These are phyloP conservation scores for Drosophila kepulauana DNA, from an alignment of 1,140 invertebrate species.

Conservation along the genomic window DNA sequence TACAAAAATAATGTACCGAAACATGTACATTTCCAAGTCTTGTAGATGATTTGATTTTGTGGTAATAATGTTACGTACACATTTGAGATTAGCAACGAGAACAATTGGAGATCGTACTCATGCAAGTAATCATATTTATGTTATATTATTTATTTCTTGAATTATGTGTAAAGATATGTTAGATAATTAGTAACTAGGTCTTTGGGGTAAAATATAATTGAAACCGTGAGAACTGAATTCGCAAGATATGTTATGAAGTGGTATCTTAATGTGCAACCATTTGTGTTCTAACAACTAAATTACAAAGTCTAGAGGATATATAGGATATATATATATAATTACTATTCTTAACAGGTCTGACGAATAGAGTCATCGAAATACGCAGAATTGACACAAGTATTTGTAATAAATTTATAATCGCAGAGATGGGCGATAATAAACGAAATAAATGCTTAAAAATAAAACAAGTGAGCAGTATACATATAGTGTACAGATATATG, in stretches of 20 bases:
- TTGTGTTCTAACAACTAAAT: background rate
- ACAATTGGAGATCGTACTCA: no score
- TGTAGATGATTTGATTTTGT: slow-evolving; percentile 27
- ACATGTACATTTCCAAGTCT: slow-evolving; percentile 13
- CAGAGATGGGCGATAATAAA: slow-evolving; percentile 35
- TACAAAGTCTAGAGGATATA: background rate
- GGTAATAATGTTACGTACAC: background rate
- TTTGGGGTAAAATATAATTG: background rate
- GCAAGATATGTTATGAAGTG: background rate
- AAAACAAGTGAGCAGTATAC: slow-evolving; percentile 42
- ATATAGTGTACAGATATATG: background rate
- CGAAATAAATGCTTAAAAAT: slow-evolving; percentile 51
- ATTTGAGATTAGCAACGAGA: background rate
- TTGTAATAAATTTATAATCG: slow-evolving; percentile 44
- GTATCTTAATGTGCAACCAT: background rate
- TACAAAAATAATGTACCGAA: slow-evolving; percentile 26
- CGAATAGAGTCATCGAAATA: slow-evolving; percentile 24
- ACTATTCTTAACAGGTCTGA: background rate
- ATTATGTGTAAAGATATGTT: background rate
- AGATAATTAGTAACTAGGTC: slow-evolving; percentile 7
- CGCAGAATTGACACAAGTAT: slow-evolving; percentile 31
- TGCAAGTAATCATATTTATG: background rate
- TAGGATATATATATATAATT: background rate
- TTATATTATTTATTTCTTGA: background rate
- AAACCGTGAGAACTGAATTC: slow-evolving; percentile 1